phyloP scores from a whole-genome alignment of 2,113 vertebrate genomes.

The Seriola dumerili region DNA sequence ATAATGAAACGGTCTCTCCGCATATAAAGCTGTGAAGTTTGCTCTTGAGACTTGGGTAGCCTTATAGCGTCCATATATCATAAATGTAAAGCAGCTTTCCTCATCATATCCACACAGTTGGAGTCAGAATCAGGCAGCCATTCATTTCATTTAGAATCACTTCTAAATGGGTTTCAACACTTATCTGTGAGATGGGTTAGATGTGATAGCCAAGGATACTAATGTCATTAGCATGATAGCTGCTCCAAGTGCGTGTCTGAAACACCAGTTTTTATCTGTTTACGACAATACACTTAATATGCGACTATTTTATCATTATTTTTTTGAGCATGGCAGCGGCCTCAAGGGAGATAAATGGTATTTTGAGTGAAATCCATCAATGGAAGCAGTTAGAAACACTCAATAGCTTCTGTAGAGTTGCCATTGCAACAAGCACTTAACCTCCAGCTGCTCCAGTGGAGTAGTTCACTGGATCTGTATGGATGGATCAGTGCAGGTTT shows the following conservation, averaged over 20 bases:
- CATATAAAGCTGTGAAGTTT: not conserved
- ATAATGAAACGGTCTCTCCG: not conserved
- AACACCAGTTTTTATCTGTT: not conserved
- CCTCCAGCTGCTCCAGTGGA: constrained; percentile 26
- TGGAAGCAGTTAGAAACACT: constrained; percentile 26
- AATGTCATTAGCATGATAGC: constrained; percentile 1
- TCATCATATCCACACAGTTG: not conserved
- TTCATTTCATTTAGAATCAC: not conserved
- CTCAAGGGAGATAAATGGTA: not conserved
- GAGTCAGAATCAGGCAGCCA: not conserved
- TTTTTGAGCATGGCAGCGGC: not conserved
- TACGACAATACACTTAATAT: not conserved
- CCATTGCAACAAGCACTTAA: constrained; percentile 39
- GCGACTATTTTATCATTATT: not conserved
- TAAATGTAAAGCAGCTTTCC: not conserved
- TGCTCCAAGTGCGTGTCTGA: constrained; percentile 1
- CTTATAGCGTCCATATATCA: not conserved
- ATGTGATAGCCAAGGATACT: not conserved
- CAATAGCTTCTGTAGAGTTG: constrained; percentile 18
- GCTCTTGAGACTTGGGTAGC: not conserved
- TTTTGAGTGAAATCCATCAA: constrained; percentile 9
- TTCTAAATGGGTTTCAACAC: not conserved
- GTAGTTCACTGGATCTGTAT: constrained; percentile 10
- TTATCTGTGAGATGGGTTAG: constrained; percentile 3
- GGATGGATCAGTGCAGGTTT: constrained; percentile 15